Base-by-base conservation (phyloP, 2,113 vertebrate species). In the Mormyrus iriodes region DNA sequence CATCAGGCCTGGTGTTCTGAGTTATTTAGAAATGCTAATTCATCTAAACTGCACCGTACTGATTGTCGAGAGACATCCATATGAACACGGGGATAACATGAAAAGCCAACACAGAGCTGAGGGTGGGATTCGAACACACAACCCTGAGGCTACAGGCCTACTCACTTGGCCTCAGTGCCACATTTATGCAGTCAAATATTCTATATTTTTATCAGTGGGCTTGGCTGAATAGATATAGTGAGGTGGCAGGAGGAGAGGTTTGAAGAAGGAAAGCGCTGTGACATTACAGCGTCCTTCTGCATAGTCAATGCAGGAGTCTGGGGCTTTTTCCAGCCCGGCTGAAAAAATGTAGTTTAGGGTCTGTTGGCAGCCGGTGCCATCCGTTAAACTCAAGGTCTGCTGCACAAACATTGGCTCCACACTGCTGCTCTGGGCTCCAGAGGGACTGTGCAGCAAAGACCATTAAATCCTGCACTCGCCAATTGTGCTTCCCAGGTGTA, bases 251-350 rank as follows among this genome's bases (percentile, higher is more conserved):
- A 44, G 39, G 39, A 31, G 3, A 24, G 27, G 61, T 31, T 73
- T 73, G 69, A 73, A 6, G 24, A 31, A 53, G 51, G 51, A 13
- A 53, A 53, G n/a, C 69, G n/a, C 48, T 55, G 61, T 27, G 27
- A 65, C 31, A 53, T 86, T 86, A 86, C 7, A 48, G 85, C 39
- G 85, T 52, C 85, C 24, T 86, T 86, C 85, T 86, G 48, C 21
- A 86, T 51, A 15, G 42, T 52, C 31, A 17, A 46, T 31, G 17
- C 39, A 39, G 85, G 42, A 87, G 52, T 44, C 53, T 35, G 24
- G 39, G 35, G 35, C 1, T 4, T 35, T 49, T 51, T 49, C n/a
- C n/a, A 51, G 46, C 85, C 21, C 21, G 3, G 27, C 13, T 31
- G 27, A 53, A 15, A 53, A 39, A 55, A 86, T 53, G 55, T 19